These are phyloP conservation scores for Bombus confusus DNA, from an alignment of 1,140 invertebrate species.

Conservation along the genomic window DNA sequence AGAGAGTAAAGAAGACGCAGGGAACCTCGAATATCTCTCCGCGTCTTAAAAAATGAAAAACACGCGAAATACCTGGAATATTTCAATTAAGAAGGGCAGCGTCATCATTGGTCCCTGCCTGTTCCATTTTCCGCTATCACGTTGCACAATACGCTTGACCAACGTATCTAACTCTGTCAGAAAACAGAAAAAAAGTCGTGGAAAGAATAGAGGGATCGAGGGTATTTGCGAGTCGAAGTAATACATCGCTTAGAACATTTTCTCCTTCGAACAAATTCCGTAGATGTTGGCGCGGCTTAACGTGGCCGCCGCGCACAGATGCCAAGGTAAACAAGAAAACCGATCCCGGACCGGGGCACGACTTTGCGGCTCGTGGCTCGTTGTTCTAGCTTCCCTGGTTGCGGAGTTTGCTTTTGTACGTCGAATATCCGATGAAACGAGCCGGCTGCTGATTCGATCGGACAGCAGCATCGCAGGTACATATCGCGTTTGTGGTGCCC, in stretches of 20 bases:
- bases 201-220: no score
- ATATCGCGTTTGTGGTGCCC: slow-evolving; percentile 52
- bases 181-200: not conserved
- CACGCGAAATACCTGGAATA: no score
- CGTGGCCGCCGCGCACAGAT: not conserved
- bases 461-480: slow-evolving; percentile 72
- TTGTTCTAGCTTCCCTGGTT: slow-evolving; percentile 28
- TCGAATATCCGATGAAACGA: slow-evolving; percentile 73
- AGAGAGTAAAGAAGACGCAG: no score
- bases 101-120: no score
- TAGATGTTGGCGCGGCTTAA: slow-evolving; percentile 18
- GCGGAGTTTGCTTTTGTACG: slow-evolving; percentile 73
- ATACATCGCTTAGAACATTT: not conserved
- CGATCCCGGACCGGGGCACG: not conserved
- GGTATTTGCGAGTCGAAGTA: not conserved
- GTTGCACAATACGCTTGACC: no score
- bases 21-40: no score
- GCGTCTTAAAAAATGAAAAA: no score
- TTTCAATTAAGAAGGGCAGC: no score
- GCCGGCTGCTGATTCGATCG: slow-evolving; percentile 72
- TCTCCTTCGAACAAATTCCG: not conserved
- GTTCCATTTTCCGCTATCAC: no score
- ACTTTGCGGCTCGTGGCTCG: slow-evolving; percentile 43
- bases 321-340: slow-evolving; percentile 46
- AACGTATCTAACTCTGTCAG: no score